These are phyloP conservation scores for Anolis carolinensis DNA, from an alignment of 2,113 vertebrate genomes.

Conservation along the genomic window DNA sequence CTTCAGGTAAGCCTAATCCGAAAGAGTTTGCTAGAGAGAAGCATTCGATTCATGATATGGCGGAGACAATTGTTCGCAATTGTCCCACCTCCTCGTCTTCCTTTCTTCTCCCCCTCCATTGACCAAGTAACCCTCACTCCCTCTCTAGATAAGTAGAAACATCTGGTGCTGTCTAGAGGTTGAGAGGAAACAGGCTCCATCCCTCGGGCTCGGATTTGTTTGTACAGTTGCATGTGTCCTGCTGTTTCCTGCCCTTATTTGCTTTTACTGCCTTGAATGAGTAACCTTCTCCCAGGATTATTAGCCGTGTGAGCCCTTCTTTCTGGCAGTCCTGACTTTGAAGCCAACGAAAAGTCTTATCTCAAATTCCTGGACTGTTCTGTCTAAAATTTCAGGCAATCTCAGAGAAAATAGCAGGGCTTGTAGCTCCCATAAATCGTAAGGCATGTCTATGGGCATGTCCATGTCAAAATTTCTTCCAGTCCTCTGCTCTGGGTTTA, in stretches of 20 bases:
- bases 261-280: neutral
- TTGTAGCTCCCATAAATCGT: neutral
- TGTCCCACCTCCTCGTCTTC: neutral
- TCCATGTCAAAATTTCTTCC: too few species aligned
- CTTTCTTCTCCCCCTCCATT: neutral
- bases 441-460: neutral
- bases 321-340: neutral
- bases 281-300: slow-evolving; percentile 3
- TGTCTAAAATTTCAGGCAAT: neutral
- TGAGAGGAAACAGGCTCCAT: slow-evolving; percentile 10
- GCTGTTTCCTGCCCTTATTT: slow-evolving; percentile 54
- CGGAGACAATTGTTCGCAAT: neutral
- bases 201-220: slow-evolving; percentile 45
- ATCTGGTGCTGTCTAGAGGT: slow-evolving; percentile 6
- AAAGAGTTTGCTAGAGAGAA: neutral
- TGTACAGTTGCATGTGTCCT: slow-evolving; percentile 61
- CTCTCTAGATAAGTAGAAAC: slow-evolving; percentile 24
- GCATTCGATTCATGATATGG: neutral
- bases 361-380: neutral
- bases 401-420: neutral
- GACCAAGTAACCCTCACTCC: neutral
- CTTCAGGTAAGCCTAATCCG: slow-evolving; percentile 85
- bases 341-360: neutral
- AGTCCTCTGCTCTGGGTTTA: too few species aligned
- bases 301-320: neutral